Evolutionary conservation across 2,113 vertebrate genomes (phyloP).

Genomic region (Esox niger): DNA sequence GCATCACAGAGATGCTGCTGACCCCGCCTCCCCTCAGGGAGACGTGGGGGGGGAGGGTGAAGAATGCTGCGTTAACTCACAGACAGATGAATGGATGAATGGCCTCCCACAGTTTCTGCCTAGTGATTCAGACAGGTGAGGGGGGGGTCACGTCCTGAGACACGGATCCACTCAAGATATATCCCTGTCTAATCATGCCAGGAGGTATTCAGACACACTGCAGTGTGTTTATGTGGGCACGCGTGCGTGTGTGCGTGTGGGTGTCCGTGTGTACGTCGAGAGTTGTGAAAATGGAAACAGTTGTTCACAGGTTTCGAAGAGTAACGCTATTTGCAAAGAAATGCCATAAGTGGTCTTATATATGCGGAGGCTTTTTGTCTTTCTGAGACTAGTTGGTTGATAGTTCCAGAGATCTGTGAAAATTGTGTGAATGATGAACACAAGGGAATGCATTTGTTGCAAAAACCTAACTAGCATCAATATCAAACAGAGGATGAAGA

Average conservation of each 20-base stretch:
- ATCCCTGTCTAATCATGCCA: no score
- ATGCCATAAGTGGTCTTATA: conserved; percentile 49
- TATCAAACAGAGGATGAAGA: conserved; percentile 34
- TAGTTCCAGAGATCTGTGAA: conserved; percentile 26
- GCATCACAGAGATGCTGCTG: background rate
- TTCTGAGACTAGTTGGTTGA: conserved; percentile 32
- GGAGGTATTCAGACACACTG: no score
- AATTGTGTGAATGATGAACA: conserved; percentile 17
- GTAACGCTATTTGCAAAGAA: conserved; percentile 44
- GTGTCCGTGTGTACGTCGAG: background rate
- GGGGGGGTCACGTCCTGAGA: no score
- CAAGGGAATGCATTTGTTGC: conserved; percentile 21
- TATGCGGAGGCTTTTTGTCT: conserved; percentile 40
- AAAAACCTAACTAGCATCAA: conserved; percentile 32
- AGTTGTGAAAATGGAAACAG: background rate
- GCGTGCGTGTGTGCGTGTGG: conserved; percentile 3
- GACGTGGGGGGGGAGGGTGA: conserved; percentile 20
- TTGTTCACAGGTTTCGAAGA: conserved; percentile 33
- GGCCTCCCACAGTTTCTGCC: conserved; percentile 35
- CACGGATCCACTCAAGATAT: no score
- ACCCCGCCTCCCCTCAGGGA: background rate
- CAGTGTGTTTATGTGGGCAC: background rate
- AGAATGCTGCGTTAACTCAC: conserved; percentile 34
- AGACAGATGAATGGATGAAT: conserved; percentile 20
- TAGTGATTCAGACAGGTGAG: conserved; percentile 41